These are phyloP conservation scores for Oplegnathus fasciatus DNA, from an alignment of 2,113 vertebrate species.

Conservation along the genomic window DNA sequence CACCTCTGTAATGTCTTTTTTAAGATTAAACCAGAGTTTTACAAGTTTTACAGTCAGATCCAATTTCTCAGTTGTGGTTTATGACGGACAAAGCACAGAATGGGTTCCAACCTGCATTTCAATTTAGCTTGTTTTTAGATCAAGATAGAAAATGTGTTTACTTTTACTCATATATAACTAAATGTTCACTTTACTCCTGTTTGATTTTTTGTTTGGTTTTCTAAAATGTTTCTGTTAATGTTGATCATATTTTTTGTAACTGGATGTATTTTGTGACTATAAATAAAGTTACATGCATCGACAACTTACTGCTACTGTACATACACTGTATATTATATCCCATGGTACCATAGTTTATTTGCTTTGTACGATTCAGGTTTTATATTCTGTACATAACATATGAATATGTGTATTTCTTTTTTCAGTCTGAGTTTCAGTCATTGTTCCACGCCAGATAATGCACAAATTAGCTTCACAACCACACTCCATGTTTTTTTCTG, in stretches of 20 bases:
- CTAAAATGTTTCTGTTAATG: neutral
- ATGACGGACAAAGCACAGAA: neutral
- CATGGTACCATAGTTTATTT: too few species aligned
- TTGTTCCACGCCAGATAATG: too few species aligned
- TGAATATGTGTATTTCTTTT: neutral
- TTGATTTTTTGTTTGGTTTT: too few species aligned
- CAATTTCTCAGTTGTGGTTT: neutral
- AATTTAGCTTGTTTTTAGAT: neutral
- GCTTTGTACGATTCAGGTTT: neutral
- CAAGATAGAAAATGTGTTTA: neutral
- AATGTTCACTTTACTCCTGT: neutral
- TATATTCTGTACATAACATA: neutral
- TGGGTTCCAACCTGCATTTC: neutral
- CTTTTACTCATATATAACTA: neutral
- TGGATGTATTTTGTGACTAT: neutral
- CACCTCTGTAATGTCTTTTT: neutral
- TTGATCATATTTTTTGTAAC: neutral
- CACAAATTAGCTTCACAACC: conserved; percentile 74
- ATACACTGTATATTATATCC: neutral
- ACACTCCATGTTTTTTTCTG: conserved; percentile 98
- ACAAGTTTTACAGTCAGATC: neutral
- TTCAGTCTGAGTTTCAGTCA: too few species aligned
- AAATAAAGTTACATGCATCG: neutral
- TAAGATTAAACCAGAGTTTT: too few species aligned
- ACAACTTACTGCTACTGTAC: neutral